Evolutionary conservation across 2,113 vertebrate genomes (phyloP), one percentile per base, ranked within the genome.

Genomic region (human): DNA sequence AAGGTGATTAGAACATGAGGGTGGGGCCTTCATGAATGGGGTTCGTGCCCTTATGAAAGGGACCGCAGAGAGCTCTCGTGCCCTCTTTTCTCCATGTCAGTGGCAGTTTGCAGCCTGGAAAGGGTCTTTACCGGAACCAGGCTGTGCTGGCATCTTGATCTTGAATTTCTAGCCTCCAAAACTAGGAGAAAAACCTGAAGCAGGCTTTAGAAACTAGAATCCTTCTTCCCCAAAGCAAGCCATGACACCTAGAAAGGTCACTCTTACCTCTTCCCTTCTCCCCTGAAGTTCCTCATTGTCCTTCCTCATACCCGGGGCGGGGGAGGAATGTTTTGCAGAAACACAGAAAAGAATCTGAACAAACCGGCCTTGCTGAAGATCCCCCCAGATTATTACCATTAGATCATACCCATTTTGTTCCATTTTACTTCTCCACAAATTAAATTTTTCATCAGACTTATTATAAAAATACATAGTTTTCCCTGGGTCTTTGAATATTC

Each of bases 341-440:
- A 59, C 14, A 18, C 6, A 25, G n/a, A 20, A 25, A 13, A 64
- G 18, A 4, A 8, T 72, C 32, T 7, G n/a, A 23, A 32, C 45
- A 8, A 8, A 45, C 25, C 16, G 40, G 13, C 73, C 18, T 32
- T 38, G 8, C 4, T 5, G 25, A 80, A 30, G 30, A 5, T 4
- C 8, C 50, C 4, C 18, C 4, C 13, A 3, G 50, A 3, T 18
- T 7, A 2, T n/a, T 68, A 30, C 13, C 1, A 0, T 50, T 18
- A 14, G 8, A 40, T 40, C 10, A 8, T n/a, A 48, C 30, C 43
- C 30, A 27, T 40, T n/a, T 12, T 17, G 8, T 43, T 25, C 20
- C 8, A 9, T 27, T 35, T 3, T 18, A 35, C 14, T 79, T 59
- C 61, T 3, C 25, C 5, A 4, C 4, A 57, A 13, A n/a, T 32